Percentiles rank a stretch among this genome's conserved stretches.
Conservation (phyloP, 2,797 vertebrate genomes). For the Acipenser ruthenus region DNA sequence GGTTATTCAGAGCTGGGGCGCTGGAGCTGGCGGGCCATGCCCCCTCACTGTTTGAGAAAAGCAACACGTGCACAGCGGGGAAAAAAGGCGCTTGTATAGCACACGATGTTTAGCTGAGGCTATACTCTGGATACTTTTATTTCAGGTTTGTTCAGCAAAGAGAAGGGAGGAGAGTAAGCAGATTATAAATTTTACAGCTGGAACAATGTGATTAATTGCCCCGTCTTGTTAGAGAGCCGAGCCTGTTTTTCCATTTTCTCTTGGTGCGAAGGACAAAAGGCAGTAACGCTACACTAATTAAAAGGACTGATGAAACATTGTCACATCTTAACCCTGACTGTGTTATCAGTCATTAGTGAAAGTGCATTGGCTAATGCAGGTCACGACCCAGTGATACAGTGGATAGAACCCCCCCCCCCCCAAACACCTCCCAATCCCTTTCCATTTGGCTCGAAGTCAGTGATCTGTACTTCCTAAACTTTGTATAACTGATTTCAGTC, state of each 20-base stretch:
- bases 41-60: too few relatives aligned
- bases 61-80: too few relatives aligned
- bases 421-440: neutral
- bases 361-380: conserved; percentile 29
- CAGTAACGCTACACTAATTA: conserved; percentile 32
- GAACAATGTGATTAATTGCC: conserved; percentile 14
- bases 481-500: neutral
- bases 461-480: neutral
- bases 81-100: too few relatives aligned
- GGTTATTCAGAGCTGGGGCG: too few relatives aligned
- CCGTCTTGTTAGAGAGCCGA: neutral
- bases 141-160: neutral
- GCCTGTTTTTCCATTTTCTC: neutral
- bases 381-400: conserved; percentile 20
- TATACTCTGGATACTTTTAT: too few relatives aligned
- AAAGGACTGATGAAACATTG: conserved; percentile 36
- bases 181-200: conserved; percentile 4
- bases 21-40: too few relatives aligned
- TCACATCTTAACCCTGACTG: conserved; percentile 33
- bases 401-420: conserved; percentile 12
- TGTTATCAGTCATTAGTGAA: conserved; percentile 35
- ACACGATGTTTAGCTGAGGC: too few relatives aligned
- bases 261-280: neutral
- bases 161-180: neutral
- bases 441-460: neutral